These are phyloP conservation scores for Erynnis tages DNA, from an alignment of 2,888 invertebrate species.

Conservation along the genomic window DNA sequence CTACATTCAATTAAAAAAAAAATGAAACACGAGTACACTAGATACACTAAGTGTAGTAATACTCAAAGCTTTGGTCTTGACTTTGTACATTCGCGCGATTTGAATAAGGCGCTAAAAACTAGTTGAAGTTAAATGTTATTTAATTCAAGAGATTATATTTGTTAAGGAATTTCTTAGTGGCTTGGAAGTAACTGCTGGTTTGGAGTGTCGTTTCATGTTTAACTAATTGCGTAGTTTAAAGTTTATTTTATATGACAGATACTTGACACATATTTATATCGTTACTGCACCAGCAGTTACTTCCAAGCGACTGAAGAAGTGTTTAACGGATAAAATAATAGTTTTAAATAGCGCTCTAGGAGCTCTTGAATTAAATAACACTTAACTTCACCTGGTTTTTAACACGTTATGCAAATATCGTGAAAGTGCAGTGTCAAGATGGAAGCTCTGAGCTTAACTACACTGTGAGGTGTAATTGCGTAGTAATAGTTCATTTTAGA, in stretches of 20 bases:
- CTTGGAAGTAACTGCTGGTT: too few relatives aligned
- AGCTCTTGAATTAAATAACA: not conserved
- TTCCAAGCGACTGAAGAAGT: too few relatives aligned
- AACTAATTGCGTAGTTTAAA: too few relatives aligned
- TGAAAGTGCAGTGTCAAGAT: slow-evolving; percentile 1
- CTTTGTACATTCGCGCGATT: slow-evolving; percentile 2
- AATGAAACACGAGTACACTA: too few relatives aligned
- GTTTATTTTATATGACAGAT: too few relatives aligned
- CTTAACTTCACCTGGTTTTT: slow-evolving; percentile 5
- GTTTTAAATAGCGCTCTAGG: not conserved
- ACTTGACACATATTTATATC: too few relatives aligned
- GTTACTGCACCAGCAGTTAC: too few relatives aligned
- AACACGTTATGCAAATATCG: slow-evolving; percentile 10
- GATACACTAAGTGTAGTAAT: slow-evolving; percentile 4
- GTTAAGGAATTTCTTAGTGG: too few relatives aligned
- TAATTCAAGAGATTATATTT: slow-evolving; percentile 1
- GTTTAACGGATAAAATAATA: too few relatives aligned
- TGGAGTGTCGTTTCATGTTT: too few relatives aligned
- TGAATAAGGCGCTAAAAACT: slow-evolving; percentile 4
- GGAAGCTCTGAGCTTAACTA: slow-evolving; percentile 6
- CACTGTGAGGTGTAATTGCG: slow-evolving; percentile 2
- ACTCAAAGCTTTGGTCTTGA: slow-evolving; percentile 1
- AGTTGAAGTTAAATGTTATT: slow-evolving; percentile 2
- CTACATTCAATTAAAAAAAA: too few relatives aligned
- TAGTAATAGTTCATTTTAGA: too few relatives aligned